Percentiles rank a stretch among this genome's conserved stretches.
Conservation (phyloP, 1,140 invertebrate genomes). For the Chironomus striatipennis region DNA sequence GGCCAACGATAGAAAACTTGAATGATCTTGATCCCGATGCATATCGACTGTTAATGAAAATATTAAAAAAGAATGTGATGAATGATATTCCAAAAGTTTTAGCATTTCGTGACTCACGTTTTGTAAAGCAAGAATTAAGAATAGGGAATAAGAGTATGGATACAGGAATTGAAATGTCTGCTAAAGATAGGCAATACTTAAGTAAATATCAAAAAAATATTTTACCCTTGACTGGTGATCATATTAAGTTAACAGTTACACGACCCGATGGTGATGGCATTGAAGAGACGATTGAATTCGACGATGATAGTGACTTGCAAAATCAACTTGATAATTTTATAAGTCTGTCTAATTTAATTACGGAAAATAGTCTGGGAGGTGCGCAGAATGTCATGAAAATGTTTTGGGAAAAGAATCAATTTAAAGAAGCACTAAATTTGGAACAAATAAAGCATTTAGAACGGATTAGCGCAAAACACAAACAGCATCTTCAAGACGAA, state of each 20-base stretch:
- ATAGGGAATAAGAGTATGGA: conserved; percentile 40
- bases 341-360: conserved; percentile 38
- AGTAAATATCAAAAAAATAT: conserved; percentile 12
- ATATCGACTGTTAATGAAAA: conserved; percentile 24
- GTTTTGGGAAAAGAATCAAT: conserved; percentile 38
- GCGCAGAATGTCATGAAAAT: conserved; percentile 28
- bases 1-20: background rate
- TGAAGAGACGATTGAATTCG: conserved; percentile 21
- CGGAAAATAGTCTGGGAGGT: conserved; percentile 39
- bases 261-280: conserved; percentile 33
- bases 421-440: conserved; percentile 35
- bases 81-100: conserved; percentile 39
- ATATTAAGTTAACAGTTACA: conserved; percentile 36
- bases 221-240: conserved; percentile 28
- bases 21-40: background rate
- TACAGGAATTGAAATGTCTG: conserved; percentile 38
- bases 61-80: conserved; percentile 31
- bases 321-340: conserved; percentile 25
- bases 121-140: conserved; percentile 39
- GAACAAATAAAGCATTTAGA: conserved; percentile 39
- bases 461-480: conserved; percentile 30
- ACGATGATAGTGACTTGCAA: conserved; percentile 29
- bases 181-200: conserved; percentile 30
- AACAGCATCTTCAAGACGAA: conserved; percentile 25
- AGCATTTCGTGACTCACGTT: conserved; percentile 38